phyloP scores from a whole-genome alignment of 2,113 vertebrate species.

The Saiga tatarica region DNA sequence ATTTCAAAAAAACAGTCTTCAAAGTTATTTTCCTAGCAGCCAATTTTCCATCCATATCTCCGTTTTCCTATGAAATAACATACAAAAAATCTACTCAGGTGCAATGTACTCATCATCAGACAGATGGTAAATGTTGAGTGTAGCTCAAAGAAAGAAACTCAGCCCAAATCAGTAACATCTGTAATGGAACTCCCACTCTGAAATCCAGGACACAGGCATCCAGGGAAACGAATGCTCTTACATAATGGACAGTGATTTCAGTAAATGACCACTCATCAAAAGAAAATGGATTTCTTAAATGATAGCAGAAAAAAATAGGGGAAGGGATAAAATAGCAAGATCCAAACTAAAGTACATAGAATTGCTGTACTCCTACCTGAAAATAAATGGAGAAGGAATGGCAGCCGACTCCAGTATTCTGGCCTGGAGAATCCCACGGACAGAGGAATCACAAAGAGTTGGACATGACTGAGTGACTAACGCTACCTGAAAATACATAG shows the following conservation, averaged over 20 bases:
- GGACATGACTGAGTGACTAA: neutral
- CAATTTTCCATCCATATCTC: neutral
- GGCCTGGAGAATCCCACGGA: neutral
- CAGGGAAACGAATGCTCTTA: neutral
- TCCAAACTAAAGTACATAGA: neutral
- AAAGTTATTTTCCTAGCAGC: neutral
- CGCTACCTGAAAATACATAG: neutral
- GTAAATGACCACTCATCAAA: neutral
- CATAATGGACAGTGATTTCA: slow-evolving; percentile 54
- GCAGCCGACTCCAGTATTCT: neutral
- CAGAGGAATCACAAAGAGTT: neutral
- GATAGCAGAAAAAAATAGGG: neutral
- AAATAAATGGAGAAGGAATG: neutral
- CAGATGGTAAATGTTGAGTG: slow-evolving; percentile 1
- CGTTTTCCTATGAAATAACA: slow-evolving; percentile 28
- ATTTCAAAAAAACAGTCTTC: slow-evolving; percentile 17
- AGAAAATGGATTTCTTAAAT: slow-evolving; percentile 50
- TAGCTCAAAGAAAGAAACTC: neutral
- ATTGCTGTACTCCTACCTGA: neutral
- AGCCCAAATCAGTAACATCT: slow-evolving; percentile 45
- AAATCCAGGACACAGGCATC: neutral
- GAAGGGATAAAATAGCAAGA: slow-evolving; percentile 21
- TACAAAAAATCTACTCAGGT: neutral
- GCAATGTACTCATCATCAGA: neutral
- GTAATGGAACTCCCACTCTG: slow-evolving; percentile 43